Evolutionary conservation across 2,113 vertebrate species (phyloP).

Genomic region (Dunckerocampus dactyliophorus): DNA sequence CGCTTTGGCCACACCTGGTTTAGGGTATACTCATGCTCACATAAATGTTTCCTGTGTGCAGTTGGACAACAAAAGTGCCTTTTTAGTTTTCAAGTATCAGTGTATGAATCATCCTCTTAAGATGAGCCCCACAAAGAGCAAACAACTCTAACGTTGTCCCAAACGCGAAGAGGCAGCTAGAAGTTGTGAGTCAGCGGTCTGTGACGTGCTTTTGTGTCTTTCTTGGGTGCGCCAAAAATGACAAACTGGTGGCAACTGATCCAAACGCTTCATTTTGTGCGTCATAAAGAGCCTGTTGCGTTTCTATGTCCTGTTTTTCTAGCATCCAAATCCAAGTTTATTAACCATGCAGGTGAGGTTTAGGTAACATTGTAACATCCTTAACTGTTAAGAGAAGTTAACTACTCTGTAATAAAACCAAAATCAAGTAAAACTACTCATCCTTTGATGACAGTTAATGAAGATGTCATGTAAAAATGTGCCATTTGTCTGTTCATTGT

Average conservation of each 20-base stretch:
- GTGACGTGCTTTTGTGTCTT: background rate
- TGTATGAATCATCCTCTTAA: background rate
- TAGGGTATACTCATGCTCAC: too few relatives aligned
- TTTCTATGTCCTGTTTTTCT: background rate
- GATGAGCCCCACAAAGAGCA: background rate
- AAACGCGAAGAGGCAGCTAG: constrained; percentile 3
- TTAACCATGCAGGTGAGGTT: too few relatives aligned
- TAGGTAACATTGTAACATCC: too few relatives aligned
- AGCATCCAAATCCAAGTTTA: background rate
- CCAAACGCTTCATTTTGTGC: background rate
- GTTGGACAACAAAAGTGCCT: background rate
- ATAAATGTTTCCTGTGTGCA: background rate
- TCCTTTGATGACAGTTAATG: too few relatives aligned
- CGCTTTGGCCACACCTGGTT: too few relatives aligned
- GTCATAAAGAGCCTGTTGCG: background rate
- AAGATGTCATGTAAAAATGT: too few relatives aligned
- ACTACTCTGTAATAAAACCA: too few relatives aligned
- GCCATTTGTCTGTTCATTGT: too few relatives aligned
- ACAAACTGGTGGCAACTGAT: background rate
- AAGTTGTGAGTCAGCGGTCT: background rate
- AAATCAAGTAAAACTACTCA: too few relatives aligned
- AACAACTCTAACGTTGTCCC: background rate
- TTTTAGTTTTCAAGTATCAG: background rate
- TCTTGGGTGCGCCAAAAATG: background rate
- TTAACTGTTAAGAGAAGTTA: too few relatives aligned